phyloP scores from a whole-genome alignment of 2,888 invertebrate genomes.

The Nineta flava region DNA sequence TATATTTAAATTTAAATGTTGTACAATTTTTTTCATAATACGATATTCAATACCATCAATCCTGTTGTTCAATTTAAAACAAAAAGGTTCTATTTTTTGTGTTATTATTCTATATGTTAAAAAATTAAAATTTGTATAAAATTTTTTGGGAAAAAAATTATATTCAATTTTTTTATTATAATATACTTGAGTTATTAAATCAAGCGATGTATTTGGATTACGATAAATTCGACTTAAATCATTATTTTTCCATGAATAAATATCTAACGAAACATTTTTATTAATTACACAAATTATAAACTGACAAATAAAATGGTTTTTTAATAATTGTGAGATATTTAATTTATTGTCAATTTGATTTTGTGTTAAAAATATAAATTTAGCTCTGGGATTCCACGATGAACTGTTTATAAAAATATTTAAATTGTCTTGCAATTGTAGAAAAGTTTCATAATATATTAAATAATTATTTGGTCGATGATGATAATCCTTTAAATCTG shows the following conservation, averaged over 20 bases:
- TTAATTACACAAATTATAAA: background rate
- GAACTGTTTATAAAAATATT: background rate
- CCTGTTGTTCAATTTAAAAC: background rate
- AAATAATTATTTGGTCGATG: too few relatives aligned
- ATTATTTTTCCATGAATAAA: too few relatives aligned
- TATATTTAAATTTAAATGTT: background rate
- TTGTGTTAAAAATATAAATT: background rate
- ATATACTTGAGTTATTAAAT: too few relatives aligned
- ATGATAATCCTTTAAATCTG: too few relatives aligned
- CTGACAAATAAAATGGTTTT: background rate
- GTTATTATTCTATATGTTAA: background rate
- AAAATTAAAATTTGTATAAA: background rate
- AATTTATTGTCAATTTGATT: too few relatives aligned
- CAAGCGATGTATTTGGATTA: too few relatives aligned
- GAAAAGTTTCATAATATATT: too few relatives aligned
- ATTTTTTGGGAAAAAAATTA: background rate
- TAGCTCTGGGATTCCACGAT: background rate
- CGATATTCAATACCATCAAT: background rate
- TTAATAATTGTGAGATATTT: too few relatives aligned
- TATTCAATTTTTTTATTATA: background rate
- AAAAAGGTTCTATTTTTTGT: background rate
- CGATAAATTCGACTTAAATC: too few relatives aligned
- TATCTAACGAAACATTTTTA: too few relatives aligned
- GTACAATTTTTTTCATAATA: background rate
- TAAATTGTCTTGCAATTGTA: too few relatives aligned